Evolutionary conservation across 2,113 vertebrate genomes (phyloP).

Genomic region (Pardalotus punctatus): DNA sequence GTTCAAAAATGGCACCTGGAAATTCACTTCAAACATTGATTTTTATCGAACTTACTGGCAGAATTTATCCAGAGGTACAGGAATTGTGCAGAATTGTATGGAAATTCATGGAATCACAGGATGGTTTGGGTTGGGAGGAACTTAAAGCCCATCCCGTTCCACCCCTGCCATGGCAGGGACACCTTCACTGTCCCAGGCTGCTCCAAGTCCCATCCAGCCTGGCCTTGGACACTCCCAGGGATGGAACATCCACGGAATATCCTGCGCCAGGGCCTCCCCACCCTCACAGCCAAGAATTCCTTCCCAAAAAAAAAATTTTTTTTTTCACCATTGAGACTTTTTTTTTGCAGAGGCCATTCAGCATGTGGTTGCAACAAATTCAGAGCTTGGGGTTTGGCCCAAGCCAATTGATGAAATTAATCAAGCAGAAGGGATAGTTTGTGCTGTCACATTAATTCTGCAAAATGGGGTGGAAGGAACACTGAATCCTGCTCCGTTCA

Average conservation of each 20-base stretch:
- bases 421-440: not conserved
- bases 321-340: not conserved
- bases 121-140: not conserved
- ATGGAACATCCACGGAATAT: no score
- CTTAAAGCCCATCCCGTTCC: not conserved
- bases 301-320: not conserved
- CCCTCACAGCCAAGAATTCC: not conserved
- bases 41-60: not conserved
- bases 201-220: not conserved
- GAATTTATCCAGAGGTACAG: not conserved
- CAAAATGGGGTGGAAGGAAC: not conserved
- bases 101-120: not conserved
- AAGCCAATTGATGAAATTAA: not conserved
- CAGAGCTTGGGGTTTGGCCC: not conserved
- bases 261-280: not conserved
- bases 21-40: accelerated
- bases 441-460: not conserved
- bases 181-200: accelerated
- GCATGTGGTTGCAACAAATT: not conserved
- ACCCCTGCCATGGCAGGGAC: not conserved
- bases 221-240: not conserved
- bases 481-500: no score
- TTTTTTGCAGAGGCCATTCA: not conserved
- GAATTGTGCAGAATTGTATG: not conserved
- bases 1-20: not conserved